Percentiles rank a stretch among this genome's conserved stretches.
Evolutionary conservation across 1,140 invertebrate genomes (phyloP).

Genomic region (Propsilocerus akamusi): DNA sequence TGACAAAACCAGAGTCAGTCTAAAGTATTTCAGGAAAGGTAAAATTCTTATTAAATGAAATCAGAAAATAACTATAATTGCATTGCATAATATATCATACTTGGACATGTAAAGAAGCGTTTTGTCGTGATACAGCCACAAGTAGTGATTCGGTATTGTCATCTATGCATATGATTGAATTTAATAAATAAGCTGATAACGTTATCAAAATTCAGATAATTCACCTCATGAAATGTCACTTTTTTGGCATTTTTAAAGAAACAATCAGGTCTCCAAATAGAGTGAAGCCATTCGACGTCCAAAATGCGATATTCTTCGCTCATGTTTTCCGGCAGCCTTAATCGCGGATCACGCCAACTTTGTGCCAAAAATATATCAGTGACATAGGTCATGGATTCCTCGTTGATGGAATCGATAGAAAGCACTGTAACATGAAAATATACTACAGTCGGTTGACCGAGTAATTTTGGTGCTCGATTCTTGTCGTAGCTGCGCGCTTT

Average conservation of each 20-base stretch:
- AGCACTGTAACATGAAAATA: conserved; percentile 80
- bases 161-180: too few species aligned
- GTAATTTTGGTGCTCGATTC: conserved; percentile 66
- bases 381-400: conserved; percentile 87
- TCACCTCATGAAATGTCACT: conserved; percentile 83
- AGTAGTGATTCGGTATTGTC: conserved; percentile 85
- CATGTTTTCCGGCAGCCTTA: conserved; percentile 78
- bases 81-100: conserved; percentile 28
- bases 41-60: conserved; percentile 4
- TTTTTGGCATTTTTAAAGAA: conserved; percentile 89
- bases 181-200: too few species aligned
- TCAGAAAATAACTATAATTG: conserved; percentile 6
- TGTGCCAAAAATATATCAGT: conserved; percentile 83
- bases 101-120: conserved; percentile 82
- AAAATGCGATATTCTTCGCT: conserved; percentile 78
- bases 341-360: conserved; percentile 73
- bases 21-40: conserved; percentile 35
- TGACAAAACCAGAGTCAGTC: conserved; percentile 66
- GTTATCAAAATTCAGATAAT: too few species aligned
- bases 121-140: conserved; percentile 81
- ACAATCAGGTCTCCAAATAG: conserved; percentile 80
- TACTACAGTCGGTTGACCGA: conserved; percentile 67
- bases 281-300: conserved; percentile 77
- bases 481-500: conserved; percentile 78
- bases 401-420: conserved; percentile 74